Conservation (phyloP, 2,888 invertebrate genomes). For the Cremastinae sp. region DNA sequence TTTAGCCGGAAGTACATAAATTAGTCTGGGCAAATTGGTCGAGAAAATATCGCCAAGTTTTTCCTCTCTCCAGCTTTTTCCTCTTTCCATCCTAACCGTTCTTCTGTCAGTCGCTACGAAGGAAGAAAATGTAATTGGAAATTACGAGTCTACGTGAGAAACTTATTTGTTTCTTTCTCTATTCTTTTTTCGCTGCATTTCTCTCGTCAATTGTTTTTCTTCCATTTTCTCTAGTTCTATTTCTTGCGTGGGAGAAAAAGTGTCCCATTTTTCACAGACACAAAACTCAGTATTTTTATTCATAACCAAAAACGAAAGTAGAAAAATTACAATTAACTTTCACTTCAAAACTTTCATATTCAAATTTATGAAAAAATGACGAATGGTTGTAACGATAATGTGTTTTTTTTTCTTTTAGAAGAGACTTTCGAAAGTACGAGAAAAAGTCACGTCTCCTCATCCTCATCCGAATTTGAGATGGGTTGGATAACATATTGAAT, state of each 20-base stretch:
- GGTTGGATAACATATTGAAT: too few species aligned
- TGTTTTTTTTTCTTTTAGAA: too few species aligned
- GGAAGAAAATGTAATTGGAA: conserved; percentile 60
- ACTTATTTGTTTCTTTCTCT: conserved; percentile 47
- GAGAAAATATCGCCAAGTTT: conserved; percentile 56
- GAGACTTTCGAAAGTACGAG: too few species aligned
- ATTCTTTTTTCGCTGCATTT: conserved; percentile 36
- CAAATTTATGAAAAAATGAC: too few species aligned
- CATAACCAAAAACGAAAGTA: neutral
- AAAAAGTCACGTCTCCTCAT: too few species aligned
- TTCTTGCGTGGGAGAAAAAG: too few species aligned
- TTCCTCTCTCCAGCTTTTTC: conserved; percentile 42
- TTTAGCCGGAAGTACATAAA: conserved; percentile 55
- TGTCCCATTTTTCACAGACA: neutral
- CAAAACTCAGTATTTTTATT: neutral
- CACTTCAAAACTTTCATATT: too few species aligned
- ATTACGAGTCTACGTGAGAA: conserved; percentile 55
- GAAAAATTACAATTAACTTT: too few species aligned
- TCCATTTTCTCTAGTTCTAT: neutral
- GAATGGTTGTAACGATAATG: too few species aligned
- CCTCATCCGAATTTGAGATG: too few species aligned
- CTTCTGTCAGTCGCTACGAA: conserved; percentile 20
- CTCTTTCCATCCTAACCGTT: neutral
- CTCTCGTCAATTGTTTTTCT: conserved; percentile 48
- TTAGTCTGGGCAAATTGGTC: conserved; percentile 56